Evolutionary conservation across 1,140 invertebrate genomes (phyloP), one percentile per base, ranked within the genome.

Genomic region (Parapsyche elsis): DNA sequence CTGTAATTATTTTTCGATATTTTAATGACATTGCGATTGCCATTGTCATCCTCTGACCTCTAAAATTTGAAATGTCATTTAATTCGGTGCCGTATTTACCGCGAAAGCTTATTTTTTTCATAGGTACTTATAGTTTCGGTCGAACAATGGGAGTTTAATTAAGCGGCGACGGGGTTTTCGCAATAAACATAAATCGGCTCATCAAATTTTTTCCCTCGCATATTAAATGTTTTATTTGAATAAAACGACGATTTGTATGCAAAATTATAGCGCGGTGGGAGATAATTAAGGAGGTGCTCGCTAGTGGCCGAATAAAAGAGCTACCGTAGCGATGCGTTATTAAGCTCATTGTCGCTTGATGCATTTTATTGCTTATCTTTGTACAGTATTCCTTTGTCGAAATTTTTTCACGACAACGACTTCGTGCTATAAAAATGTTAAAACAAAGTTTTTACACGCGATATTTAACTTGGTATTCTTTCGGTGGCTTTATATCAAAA

Each of bases 191-290:
- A 30, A 67, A 67, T 67, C 64, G 64, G 64, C 64, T 67, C 64
- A 67, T 67, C 64, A 67, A 67, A 67, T 67, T 67, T 67, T n/a
- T 67, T 67, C 21, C 12, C 21, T 9, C n/a, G 71, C 38, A 73
- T 46, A 73, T 46, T 73, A 23, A 73, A 46, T 49, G 12, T 73
- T 73, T 73, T 76, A 53, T 45, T 76, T 76, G 73, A 76, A 57
- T 76, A 76, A 76, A 53, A 57, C n/a, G 9, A 24, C 26, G 5
- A 76, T 76, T 59, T 53, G 44, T 76, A 76, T 76, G 73, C 46
- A 7, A 76, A 73, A 73, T 30, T 24, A 67, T 26, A 14, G 23
- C 10, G 21, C 64, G 64, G 21, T 23, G n/a, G 64, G 64, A 67
- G 23, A 67, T 67, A 67, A 67, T 67, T 67, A 67, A 67, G 24